Base-by-base conservation (phyloP, 37 sponge, comb jelly and placozoan genomes). In the Petrosia ficiformis region DNA sequence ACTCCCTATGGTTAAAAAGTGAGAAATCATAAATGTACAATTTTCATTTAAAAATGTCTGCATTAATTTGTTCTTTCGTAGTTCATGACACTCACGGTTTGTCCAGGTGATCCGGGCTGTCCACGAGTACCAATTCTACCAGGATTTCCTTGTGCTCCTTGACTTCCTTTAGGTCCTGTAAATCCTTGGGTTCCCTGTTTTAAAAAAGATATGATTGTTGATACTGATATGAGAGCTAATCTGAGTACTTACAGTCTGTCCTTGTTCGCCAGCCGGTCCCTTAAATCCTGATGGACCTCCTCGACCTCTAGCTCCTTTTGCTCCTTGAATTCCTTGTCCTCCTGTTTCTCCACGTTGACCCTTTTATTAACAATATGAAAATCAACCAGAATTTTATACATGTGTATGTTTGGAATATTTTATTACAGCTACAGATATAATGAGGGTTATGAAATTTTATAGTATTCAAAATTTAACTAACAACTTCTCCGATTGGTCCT, bases 401-500 rank as follows among this genome's bases (percentile, higher is more conserved):
- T 48, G 54, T 48, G 14, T 48, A 14, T 48, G 54, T n/a, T n/a
- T n/a, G n/a, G n/a, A n/a, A n/a, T n/a, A n/a, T n/a, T n/a, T 11
- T 39, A 54, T 73, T 58, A 37, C 8, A 19, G 25, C 22, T 10
- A 31, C 10, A 64, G 30, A 64, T 24, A 64, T 24, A 64, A 10
- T 64, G n/a, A 24, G 8, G 3, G 25, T n/a, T n/a, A 33, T 71
- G n/a, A 43, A 4, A 10, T 71, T 8, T 40, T 21, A 43, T 6
- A 36, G 58, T 21, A 30, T 44, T 33, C 24, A n/a, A 10, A 24
- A 2, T 32, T 16, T 32, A 54, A 30, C 82, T 81, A 35, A 84
- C 87, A 57, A 64, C 16, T 33, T 86, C 74, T 74, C 86, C 86
- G 39, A 80, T 73, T 16, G 54, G 77, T 59, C 86, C 86, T 1